phyloP scores from a whole-genome alignment of 35 echinoderm and acorn worm genomes.

The Heliocidaris erythrogramma region DNA sequence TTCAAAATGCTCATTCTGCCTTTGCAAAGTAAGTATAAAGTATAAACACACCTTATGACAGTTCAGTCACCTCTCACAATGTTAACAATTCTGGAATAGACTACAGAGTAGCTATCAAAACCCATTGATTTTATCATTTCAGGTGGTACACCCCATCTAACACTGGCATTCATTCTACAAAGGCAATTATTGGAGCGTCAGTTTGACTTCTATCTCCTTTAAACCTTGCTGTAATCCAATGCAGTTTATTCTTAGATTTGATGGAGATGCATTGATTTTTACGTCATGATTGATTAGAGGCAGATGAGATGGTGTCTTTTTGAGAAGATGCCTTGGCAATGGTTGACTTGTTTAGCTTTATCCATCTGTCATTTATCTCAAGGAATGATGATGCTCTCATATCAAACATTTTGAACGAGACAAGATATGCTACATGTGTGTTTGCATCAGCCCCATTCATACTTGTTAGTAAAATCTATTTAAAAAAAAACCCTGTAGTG shows the following conservation, averaged over 20 bases:
- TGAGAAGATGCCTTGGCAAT: not conserved
- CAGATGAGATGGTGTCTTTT: not conserved
- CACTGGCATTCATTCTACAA: not conserved
- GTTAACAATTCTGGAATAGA: not conserved
- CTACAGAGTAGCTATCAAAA: not conserved
- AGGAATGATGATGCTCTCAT: not conserved
- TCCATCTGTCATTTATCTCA: not conserved
- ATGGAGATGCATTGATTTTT: not conserved
- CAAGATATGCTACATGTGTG: not conserved
- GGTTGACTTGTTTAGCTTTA: not conserved
- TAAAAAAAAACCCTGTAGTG: too few species aligned
- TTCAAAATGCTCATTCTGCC: too few species aligned
- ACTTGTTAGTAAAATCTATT: not conserved
- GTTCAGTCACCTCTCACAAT: too few species aligned
- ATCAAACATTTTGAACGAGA: not conserved
- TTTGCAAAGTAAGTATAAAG: too few species aligned
- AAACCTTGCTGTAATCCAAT: not conserved
- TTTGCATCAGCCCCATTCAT: not conserved
- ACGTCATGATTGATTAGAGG: not conserved
- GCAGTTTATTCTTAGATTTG: too few species aligned
- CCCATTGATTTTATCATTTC: slow-evolving; percentile 4
- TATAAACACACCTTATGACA: too few species aligned
- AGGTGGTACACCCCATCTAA: not conserved
- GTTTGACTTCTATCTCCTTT: not conserved
- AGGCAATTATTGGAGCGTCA: not conserved